A percentile compares a stretch with the other conserved stretches of the same genome.
phyloP scores from a whole-genome alignment of 1,140 invertebrate species.

The roundworm (Caenorhabditis elegans) region WBcel235 BX284605.5:13396501-13397000 shows the following conservation, averaged over 20 bases:
- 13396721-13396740: slow-evolving; percentile 6
- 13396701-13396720: slow-evolving; percentile 18
- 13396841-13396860: too few species aligned
- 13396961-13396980: too few species aligned
- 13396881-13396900: too few species aligned
- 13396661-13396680: slow-evolving; percentile 13
- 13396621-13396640: slow-evolving; percentile 31
- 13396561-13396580: slow-evolving; percentile 33
- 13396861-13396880: too few species aligned
- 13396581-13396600: slow-evolving; percentile 26
- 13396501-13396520: slow-evolving; percentile 32
- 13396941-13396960: too few species aligned
- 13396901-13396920: too few species aligned
- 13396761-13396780: background rate
- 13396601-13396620: slow-evolving; percentile 31
- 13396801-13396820: too few species aligned
- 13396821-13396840: too few species aligned
- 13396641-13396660: slow-evolving; percentile 8
- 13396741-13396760: background rate
- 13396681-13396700: slow-evolving; percentile 5
- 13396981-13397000: too few species aligned
- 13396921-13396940: too few species aligned
- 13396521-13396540: background rate
- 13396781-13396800: background rate
- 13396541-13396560: slow-evolving; percentile 21